These are phyloP conservation scores for Ferrisia virgata DNA, from an alignment of 2,888 invertebrate species.

Conservation along the genomic window DNA sequence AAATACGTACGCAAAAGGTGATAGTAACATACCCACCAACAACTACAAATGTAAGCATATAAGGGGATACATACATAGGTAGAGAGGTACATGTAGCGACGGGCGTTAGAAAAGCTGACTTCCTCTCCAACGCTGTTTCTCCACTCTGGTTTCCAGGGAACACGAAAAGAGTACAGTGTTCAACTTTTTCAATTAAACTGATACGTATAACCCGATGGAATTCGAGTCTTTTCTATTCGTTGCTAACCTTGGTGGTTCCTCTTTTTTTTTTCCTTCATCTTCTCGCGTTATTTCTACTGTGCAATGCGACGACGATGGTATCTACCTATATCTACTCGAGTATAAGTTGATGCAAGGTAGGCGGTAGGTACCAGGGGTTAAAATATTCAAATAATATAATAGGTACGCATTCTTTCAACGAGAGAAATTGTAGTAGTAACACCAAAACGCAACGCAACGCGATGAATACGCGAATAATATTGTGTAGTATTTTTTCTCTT, in stretches of 20 bases:
- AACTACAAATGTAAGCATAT: no score
- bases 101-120: slow-evolving; percentile 9
- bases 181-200: slow-evolving; percentile 15
- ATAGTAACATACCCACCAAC: neutral
- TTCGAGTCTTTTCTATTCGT: neutral
- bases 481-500: neutral
- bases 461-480: neutral
- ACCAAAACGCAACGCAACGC: neutral
- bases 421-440: neutral
- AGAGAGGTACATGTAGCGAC: neutral
- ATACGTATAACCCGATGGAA: slow-evolving; percentile 10
- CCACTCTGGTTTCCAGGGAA: neutral
- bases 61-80: no score
- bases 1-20: neutral
- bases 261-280: neutral
- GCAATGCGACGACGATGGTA: neutral
- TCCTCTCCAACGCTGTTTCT: neutral
- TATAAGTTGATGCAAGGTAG: no score
- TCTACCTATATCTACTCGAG: no score
- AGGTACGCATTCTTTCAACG: neutral
- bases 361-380: neutral
- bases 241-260: neutral
- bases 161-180: neutral
- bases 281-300: neutral
- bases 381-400: slow-evolving; percentile 11